These are phyloP conservation scores for Dreissena rostriformis DNA, from an alignment of 1,140 invertebrate species.

Conservation along the genomic window DNA sequence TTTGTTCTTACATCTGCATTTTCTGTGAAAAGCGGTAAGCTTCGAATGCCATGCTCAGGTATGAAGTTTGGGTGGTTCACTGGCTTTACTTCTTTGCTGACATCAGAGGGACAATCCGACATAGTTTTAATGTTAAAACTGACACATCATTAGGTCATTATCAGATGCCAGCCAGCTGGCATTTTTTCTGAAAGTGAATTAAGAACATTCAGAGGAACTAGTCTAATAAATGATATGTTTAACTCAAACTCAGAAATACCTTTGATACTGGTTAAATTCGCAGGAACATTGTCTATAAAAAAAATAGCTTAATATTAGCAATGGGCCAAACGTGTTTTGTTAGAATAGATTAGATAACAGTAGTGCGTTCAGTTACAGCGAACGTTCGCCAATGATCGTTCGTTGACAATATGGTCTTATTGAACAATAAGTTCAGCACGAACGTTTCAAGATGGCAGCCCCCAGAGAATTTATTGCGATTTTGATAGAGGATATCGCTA, in stretches of 20 bases:
- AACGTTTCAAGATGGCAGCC: too few species aligned
- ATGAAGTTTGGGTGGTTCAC: slow-evolving; percentile 54
- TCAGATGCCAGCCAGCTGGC: background rate
- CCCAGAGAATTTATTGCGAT: too few species aligned
- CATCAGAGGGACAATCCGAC: background rate
- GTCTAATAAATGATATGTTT: too few species aligned
- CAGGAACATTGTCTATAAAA: background rate
- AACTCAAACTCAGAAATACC: too few species aligned
- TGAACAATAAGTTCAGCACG: too few species aligned
- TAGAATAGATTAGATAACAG: too few species aligned
- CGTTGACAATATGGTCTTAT: too few species aligned
- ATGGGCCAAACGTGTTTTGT: background rate
- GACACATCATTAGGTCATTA: background rate
- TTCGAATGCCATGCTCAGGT: slow-evolving; percentile 5
- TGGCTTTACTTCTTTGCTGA: background rate
- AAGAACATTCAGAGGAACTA: background rate
- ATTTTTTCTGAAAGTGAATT: background rate
- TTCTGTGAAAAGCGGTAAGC: background rate
- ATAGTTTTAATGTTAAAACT: background rate
- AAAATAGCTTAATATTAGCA: background rate
- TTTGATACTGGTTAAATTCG: background rate
- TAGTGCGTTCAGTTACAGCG: too few species aligned
- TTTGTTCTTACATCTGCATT: slow-evolving; percentile 10
- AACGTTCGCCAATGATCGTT: too few species aligned
- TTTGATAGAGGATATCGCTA: too few species aligned